These are phyloP conservation scores for Hipparchia sbordonii DNA, from an alignment of 2,888 invertebrate genomes.

Conservation along the genomic window DNA sequence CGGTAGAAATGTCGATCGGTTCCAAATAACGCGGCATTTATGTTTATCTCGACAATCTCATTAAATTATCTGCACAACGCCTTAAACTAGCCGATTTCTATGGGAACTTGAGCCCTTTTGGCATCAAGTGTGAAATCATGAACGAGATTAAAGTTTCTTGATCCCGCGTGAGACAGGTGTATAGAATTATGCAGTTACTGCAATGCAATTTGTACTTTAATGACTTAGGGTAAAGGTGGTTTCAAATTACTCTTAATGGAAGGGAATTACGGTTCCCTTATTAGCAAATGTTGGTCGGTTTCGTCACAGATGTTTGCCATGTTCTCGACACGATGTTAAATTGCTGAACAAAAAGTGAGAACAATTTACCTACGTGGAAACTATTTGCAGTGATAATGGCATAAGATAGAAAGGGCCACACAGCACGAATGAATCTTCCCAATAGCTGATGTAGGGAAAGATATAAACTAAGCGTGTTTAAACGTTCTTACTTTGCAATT, in stretches of 20 bases:
- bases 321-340: conserved; percentile 38
- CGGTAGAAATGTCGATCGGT: conserved; percentile 59
- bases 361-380: conserved; percentile 45
- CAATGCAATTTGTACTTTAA: conserved; percentile 51
- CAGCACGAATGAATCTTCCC: conserved; percentile 51
- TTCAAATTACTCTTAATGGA: conserved; percentile 46
- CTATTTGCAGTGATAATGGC: conserved; percentile 47
- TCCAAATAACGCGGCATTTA: conserved; percentile 67
- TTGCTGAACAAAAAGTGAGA: conserved; percentile 50
- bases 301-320: conserved; percentile 56
- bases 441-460: conserved; percentile 33
- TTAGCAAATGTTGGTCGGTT: conserved; percentile 59
- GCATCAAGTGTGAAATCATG: conserved; percentile 53
- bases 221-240: conserved; percentile 51
- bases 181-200: conserved; percentile 48
- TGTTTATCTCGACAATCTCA: conserved; percentile 67
- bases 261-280: conserved; percentile 60
- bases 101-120: conserved; percentile 59
- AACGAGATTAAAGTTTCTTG: conserved; percentile 71
- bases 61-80: conserved; percentile 64
- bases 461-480: conserved; percentile 30
- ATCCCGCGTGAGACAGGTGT: conserved; percentile 73
- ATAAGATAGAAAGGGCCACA: conserved; percentile 54
- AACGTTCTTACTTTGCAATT: conserved; percentile 16
- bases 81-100: conserved; percentile 55